Conservation (phyloP, 2,888 invertebrate species). For the Alsophila aescularia region DNA sequence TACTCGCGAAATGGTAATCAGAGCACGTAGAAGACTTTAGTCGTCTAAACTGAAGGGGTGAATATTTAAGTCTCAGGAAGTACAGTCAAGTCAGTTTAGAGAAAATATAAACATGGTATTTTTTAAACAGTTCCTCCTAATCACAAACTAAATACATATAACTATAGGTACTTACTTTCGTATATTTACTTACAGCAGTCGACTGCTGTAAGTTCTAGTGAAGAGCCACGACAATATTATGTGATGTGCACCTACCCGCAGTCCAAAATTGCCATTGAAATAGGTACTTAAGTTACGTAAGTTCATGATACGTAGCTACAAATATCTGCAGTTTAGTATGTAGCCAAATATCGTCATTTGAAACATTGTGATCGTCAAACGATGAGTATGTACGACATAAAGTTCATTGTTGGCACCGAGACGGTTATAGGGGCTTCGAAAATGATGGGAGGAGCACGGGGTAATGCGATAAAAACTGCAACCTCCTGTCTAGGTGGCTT, state of each 20-base stretch:
- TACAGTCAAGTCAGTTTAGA: neutral
- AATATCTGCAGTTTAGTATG: constrained; percentile 59
- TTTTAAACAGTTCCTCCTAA: neutral
- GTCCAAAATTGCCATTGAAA: constrained; percentile 22
- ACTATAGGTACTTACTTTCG: too few species aligned
- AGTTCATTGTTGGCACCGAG: constrained; percentile 72
- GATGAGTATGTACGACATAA: constrained; percentile 75
- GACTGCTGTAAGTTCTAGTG: too few species aligned
- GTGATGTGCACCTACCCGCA: constrained; percentile 39
- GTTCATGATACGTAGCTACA: constrained; percentile 54
- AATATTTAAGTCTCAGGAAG: constrained; percentile 10
- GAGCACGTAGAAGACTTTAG: constrained; percentile 24
- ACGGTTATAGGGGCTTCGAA: constrained; percentile 67
- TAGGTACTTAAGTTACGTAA: too few species aligned
- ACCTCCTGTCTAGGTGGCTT: constrained; percentile 53
- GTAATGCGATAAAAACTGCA: constrained; percentile 73
- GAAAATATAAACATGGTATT: neutral
- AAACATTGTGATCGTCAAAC: constrained; percentile 70
- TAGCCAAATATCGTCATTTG: constrained; percentile 54
- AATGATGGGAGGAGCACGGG: constrained; percentile 68
- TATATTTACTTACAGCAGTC: neutral
- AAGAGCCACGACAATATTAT: too few species aligned
- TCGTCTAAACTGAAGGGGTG: constrained; percentile 17
- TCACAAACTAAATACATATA: neutral
- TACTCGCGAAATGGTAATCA: constrained; percentile 23